Base-by-base conservation (phyloP, 2,797 vertebrate species). In the Sebastes minor region DNA sequence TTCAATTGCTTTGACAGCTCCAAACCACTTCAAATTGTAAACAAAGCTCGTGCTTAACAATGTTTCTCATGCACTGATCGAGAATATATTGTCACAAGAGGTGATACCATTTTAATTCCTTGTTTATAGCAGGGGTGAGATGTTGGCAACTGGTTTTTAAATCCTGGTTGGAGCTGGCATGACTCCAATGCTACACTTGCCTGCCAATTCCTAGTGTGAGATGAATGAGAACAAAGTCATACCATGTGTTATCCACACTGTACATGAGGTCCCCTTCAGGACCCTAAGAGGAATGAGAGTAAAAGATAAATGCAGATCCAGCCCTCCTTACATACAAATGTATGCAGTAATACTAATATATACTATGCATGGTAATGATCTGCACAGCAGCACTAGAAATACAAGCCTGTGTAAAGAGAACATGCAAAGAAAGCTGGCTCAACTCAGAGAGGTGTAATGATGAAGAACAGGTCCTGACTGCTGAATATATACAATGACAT, bases 401-500 rank as follows among this genome's bases (percentile, higher is more conserved):
- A 2, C 16, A 68, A 74, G 42, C 8, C 13, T 4, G 32, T 27
- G 11, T 42, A 16, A 53, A 71, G 13, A 52, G 71, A 53, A n/a
- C 13, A 61, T 67, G 32, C 18, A 71, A 78, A 76, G 35, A 72
- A 55, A 77, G n/a, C 52, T 16, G 27, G 23, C 60, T 77, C 23
- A 38, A 16, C 27, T 81, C 10, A 30, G 33, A 75, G 55, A 67
- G 62, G 55, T 70, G 30, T 59, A 65, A 60, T 52, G 16, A 69
- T 67, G 60, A 82, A 70, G 67, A 69, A 18, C 77, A 73, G 30
- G 23, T 73, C 33, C 14, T 72, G 52, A 30, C 38, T 78, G 46
- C 49, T 75, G 35, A 56, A 53, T 73, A 65, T 72, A 65, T 55
- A 63, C 42, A 57, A 33, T 57, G 55, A 56, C 32, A 46, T 20